These are phyloP conservation scores for Tupaia tana DNA, from an alignment of 2,113 vertebrate species.

Conservation along the genomic window DNA sequence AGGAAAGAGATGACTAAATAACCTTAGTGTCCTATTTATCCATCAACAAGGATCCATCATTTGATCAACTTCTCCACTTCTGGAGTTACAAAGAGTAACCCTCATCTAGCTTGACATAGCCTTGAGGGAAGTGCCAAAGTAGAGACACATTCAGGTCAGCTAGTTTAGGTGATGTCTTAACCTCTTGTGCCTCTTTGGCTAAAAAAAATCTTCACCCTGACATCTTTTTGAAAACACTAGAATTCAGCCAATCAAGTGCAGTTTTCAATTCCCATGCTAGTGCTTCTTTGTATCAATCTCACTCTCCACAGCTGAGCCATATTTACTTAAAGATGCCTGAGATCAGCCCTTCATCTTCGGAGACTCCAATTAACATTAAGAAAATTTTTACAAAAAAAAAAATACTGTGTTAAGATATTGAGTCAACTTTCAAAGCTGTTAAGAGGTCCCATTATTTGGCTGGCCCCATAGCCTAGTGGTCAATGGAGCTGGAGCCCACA, in stretches of 20 bases:
- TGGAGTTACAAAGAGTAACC: neutral
- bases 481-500: too few relatives aligned
- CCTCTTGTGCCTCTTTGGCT: constrained; percentile 1
- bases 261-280: neutral
- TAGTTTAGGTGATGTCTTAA: neutral
- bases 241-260: neutral
- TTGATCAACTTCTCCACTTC: neutral
- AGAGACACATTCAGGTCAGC: neutral
- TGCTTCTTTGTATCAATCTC: neutral
- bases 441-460: neutral
- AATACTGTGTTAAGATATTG: neutral
- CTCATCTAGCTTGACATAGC: neutral
- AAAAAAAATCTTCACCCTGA: neutral
- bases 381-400: neutral
- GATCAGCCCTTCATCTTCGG: neutral
- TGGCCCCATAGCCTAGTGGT: too few relatives aligned
- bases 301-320: neutral
- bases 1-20: neutral
- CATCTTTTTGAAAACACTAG: constrained; percentile 9
- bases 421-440: neutral
- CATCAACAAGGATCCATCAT: neutral
- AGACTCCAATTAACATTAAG: constrained; percentile 28
- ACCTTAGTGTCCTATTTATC: neutral
- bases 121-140: neutral
- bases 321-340: constrained; percentile 10